Evolutionary conservation across 2,888 invertebrate genomes (phyloP), one percentile per base, ranked within the genome.

Genomic region (Xylota segnis): DNA sequence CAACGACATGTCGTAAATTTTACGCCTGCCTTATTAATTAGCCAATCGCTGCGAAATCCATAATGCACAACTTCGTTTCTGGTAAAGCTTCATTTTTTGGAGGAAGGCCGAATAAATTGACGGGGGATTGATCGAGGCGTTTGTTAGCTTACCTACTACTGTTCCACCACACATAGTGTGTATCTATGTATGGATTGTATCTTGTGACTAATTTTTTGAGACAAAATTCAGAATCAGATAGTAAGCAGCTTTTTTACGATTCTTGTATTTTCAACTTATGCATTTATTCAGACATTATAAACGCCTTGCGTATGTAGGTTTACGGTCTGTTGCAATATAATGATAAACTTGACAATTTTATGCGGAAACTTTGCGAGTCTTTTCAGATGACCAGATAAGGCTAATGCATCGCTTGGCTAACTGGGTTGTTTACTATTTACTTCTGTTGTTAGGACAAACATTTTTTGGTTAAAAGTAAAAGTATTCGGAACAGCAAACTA

Each of bases 1-100:
- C 70, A 75, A 81, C 70, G 47, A 81, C 75, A 71, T 68, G 50
- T 75, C 70, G 74, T 78, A 83, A 78, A 78, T 56, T 83, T 27
- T 68, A 58, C 34, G 52, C 74, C 63, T 74, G 74, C 16, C 37
- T 75, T 50, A 84, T 70, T 70, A 79, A 75, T 65, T 56, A 74
- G 6, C 78, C 61, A 63, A 74, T 72, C 23, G 66, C 40, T 66
- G 43, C 12, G 50, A 45, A 68, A 71, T 70, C 40, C 18, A 43
- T 50, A 79, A 75, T 43, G 58, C 45, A 68, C 40, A 50, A 66
- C 37, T 56, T 71, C 43, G 66, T 29, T 83, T 79, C 66, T 54
- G 43, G 50, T 79, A 52, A 59, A 52, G 58, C 70, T 47, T 52
- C 5, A 34, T 45, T 45, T 59, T 71, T 84, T 58, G 37, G 56